These are phyloP conservation scores for Montipora efflorescens DNA, from an alignment of 64 coral and sea anemone species.

Conservation along the genomic window DNA sequence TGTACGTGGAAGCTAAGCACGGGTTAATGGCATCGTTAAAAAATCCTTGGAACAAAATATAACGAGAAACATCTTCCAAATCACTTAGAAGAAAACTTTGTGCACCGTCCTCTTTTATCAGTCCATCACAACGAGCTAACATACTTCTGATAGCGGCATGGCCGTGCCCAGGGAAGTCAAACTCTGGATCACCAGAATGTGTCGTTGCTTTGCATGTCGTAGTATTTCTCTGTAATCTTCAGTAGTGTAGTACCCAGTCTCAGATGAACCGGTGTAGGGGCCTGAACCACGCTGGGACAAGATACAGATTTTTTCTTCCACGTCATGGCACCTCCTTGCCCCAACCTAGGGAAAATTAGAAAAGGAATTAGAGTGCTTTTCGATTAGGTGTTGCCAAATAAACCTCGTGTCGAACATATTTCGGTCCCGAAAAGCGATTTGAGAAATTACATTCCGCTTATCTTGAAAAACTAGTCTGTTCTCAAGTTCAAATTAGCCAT, in stretches of 20 bases:
- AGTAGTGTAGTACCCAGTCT: neutral
- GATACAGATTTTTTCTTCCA: conserved; percentile 65
- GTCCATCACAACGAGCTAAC: conserved; percentile 37
- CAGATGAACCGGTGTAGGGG: neutral
- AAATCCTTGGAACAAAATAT: conserved; percentile 54
- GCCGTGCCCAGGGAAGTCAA: conserved; percentile 80
- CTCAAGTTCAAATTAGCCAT: too few relatives aligned
- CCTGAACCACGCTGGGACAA: conserved; percentile 64
- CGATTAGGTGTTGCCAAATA: too few relatives aligned
- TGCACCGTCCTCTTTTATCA: conserved; percentile 36
- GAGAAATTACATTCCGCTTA: too few relatives aligned
- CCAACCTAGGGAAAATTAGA: conserved; percentile 57
- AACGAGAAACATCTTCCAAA: conserved; percentile 45
- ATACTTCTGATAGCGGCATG: conserved; percentile 79
- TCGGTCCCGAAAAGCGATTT: too few relatives aligned
- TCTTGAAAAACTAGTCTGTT: too few relatives aligned
- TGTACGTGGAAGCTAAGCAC: conserved; percentile 74
- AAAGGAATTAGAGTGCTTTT: neutral
- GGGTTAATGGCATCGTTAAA: conserved; percentile 76
- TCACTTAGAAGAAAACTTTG: conserved; percentile 55
- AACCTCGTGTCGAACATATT: too few relatives aligned
- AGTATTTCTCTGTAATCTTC: conserved; percentile 29
- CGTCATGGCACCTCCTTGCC: conserved; percentile 63
- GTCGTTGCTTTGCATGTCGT: conserved; percentile 55
- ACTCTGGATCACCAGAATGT: conserved; percentile 85